These are phyloP conservation scores for Proteles cristata DNA, from an alignment of 2,113 vertebrate genomes.

Conservation along the genomic window DNA sequence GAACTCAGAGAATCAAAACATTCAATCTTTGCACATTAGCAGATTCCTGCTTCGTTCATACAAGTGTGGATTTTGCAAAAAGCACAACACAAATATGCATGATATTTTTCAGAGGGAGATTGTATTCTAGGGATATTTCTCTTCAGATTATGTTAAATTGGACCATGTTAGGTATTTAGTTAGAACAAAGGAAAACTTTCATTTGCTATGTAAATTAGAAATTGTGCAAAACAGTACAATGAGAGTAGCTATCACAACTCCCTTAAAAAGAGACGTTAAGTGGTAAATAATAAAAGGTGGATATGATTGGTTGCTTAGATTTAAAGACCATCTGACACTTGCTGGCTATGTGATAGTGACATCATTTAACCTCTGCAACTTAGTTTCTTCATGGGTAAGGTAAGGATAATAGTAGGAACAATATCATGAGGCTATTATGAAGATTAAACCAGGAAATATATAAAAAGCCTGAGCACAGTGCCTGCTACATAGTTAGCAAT, in stretches of 20 bases:
- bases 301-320: background rate
- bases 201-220: conserved; percentile 11
- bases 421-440: background rate
- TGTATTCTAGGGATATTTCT: background rate
- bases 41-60: background rate
- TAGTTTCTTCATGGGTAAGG: background rate
- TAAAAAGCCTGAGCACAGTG: background rate
- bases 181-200: background rate
- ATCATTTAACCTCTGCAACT: background rate
- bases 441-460: background rate
- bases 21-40: background rate
- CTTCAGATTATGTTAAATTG: conserved; percentile 14
- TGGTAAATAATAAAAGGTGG: background rate
- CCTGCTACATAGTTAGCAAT: background rate
- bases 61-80: background rate
- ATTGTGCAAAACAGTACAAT: background rate
- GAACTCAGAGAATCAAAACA: background rate
- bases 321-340: background rate
- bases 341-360: background rate
- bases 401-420: background rate
- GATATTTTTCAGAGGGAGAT: conserved; percentile 1
- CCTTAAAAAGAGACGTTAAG: background rate
- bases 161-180: background rate
- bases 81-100: background rate
- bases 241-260: background rate